A percentile compares a stretch with the other conserved stretches of the same genome.
Evolutionary conservation across 2,888 invertebrate species (phyloP).

Genomic region (Tanypteryx hageni): DNA sequence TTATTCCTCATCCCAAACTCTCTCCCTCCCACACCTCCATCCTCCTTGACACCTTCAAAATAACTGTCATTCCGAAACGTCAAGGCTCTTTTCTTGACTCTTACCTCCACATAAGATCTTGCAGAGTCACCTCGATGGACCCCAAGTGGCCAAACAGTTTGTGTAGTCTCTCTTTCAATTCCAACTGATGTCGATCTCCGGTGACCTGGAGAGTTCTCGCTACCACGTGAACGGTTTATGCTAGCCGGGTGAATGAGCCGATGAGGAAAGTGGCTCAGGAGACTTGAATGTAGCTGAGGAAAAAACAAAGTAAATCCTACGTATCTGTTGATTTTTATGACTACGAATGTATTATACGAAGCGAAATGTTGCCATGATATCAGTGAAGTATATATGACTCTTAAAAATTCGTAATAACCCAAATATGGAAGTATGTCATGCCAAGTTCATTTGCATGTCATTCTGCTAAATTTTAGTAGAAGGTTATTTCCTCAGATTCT

Average conservation of each 20-base stretch:
- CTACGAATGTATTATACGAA: background rate
- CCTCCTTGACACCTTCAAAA: conserved; percentile 27
- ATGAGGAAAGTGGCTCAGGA: conserved; percentile 15
- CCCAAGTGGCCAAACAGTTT: conserved; percentile 41
- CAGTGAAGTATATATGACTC: background rate
- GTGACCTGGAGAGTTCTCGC: conserved; percentile 32
- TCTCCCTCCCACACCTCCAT: background rate
- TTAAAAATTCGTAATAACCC: background rate
- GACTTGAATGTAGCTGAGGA: background rate
- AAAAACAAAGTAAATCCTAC: background rate
- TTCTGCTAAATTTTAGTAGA: too few relatives aligned
- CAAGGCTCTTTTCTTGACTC: background rate
- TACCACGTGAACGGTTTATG: conserved; percentile 28
- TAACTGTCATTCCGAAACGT: conserved; percentile 25
- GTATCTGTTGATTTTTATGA: too few relatives aligned
- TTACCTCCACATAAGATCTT: conserved; percentile 34
- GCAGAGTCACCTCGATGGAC: conserved; percentile 48
- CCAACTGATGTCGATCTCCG: conserved; percentile 45
- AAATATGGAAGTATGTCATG: too few relatives aligned
- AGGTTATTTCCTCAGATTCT: too few relatives aligned
- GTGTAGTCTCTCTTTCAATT: conserved; percentile 35
- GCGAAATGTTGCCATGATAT: background rate
- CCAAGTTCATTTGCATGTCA: too few relatives aligned
- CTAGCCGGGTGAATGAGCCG: conserved; percentile 12
- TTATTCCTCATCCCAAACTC: background rate